These are phyloP conservation scores for Alethe diademata DNA, from an alignment of 2,113 vertebrate genomes.

Conservation along the genomic window DNA sequence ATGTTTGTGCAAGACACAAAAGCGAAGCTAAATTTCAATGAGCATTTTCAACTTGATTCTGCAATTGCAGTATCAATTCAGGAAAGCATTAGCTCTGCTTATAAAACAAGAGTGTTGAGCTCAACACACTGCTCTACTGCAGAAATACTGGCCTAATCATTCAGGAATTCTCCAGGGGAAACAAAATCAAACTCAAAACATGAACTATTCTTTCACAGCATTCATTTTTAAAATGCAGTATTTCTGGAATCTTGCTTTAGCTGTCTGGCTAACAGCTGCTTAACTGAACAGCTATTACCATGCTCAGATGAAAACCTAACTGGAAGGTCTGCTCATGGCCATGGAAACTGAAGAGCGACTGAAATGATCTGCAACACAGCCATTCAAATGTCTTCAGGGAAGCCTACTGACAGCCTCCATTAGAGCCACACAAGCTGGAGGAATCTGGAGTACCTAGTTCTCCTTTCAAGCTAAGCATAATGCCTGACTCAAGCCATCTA, in stretches of 20 bases:
- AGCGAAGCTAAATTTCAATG: background rate
- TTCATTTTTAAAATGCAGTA: background rate
- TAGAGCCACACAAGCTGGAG: background rate
- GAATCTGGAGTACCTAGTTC: constrained; percentile 41
- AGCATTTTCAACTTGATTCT: background rate
- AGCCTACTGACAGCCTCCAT: background rate
- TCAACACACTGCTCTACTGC: background rate
- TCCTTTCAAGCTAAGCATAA: background rate
- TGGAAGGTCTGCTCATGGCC: background rate
- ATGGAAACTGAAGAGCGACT: background rate
- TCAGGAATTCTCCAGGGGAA: background rate
- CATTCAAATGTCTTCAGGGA: background rate
- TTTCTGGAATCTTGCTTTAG: background rate
- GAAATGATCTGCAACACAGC: background rate
- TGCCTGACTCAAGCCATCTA: background rate
- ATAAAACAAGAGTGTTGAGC: background rate
- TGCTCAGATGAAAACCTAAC: background rate
- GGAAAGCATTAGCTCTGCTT: background rate
- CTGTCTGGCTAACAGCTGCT: background rate
- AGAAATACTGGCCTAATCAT: background rate
- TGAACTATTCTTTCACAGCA: background rate
- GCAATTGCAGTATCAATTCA: background rate
- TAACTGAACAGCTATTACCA: background rate
- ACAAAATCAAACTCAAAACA: background rate
- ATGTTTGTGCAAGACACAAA: background rate